Percentiles rank a stretch among this genome's conserved stretches.
phyloP scores from a whole-genome alignment of 2,113 vertebrate species.

The Cheirogaleus medius region DNA sequence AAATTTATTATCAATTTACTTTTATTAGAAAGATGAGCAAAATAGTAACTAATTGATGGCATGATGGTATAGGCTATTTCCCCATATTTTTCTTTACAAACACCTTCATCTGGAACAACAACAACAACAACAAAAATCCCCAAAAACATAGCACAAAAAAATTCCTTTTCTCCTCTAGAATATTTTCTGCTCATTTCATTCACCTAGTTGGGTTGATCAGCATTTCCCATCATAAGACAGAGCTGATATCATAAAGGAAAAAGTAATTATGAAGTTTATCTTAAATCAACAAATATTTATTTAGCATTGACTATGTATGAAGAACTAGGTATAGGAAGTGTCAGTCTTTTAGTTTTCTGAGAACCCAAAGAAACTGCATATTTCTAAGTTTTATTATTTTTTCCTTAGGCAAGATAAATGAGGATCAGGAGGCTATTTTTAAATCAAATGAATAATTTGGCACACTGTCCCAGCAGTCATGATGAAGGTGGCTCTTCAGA shows the following conservation, averaged over 20 bases:
- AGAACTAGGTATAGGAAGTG: not conserved
- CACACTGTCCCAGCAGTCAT: not conserved
- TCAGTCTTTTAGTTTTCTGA: not conserved
- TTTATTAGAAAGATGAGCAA: not conserved
- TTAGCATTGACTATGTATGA: not conserved
- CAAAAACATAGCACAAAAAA: not conserved
- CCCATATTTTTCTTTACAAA: not conserved
- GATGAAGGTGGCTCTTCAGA: not conserved
- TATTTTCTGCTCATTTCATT: not conserved
- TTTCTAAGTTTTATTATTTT: not conserved
- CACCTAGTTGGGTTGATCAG: not conserved
- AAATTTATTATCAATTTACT: not conserved
- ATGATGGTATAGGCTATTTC: not conserved
- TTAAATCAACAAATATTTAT: not conserved
- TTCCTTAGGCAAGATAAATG: not conserved
- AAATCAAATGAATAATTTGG: not conserved
- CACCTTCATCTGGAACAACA: not conserved
- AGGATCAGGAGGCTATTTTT: not conserved
- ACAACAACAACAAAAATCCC: not conserved
- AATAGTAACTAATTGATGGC: not conserved
- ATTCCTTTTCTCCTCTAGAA: not conserved
- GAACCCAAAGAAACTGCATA: not conserved
- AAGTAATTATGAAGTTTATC: not conserved
- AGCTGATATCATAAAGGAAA: not conserved
- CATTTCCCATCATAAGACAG: not conserved